phyloP scores from a whole-genome alignment of 1,140 invertebrate genomes.

The Ceratitis capitata region DNA sequence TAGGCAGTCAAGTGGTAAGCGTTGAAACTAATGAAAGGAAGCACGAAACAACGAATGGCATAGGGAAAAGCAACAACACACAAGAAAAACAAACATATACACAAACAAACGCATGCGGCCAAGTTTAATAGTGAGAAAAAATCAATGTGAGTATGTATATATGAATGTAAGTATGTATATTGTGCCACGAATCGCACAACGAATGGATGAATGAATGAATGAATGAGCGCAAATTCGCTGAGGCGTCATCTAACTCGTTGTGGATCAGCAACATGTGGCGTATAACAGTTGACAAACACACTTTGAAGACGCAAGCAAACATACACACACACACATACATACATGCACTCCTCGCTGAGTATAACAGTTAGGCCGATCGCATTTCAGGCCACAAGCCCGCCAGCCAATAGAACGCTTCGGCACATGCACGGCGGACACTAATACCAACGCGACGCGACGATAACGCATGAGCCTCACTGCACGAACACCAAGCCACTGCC shows the following conservation, averaged over 20 bases:
- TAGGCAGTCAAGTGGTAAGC: background rate
- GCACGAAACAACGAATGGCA: background rate
- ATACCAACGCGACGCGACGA: background rate
- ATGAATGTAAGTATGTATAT: background rate
- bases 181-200: too few relatives aligned
- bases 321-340: background rate
- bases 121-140: background rate
- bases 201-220: background rate
- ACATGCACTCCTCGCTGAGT: background rate
- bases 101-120: background rate
- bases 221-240: background rate
- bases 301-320: background rate
- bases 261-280: background rate
- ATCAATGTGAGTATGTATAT: background rate
- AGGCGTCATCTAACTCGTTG: background rate
- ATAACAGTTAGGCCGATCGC: conserved; percentile 32
- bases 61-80: background rate
- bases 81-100: background rate
- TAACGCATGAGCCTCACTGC: background rate
- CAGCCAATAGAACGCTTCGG: conserved; percentile 38
- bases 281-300: conserved; percentile 19
- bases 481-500: background rate
- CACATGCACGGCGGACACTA: background rate
- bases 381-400: background rate
- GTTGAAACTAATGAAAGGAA: background rate